A percentile compares a stretch with the other conserved stretches of the same genome.
Evolutionary conservation across 2,113 vertebrate genomes (phyloP).

Genomic region (Cyprichromis sp.): DNA sequence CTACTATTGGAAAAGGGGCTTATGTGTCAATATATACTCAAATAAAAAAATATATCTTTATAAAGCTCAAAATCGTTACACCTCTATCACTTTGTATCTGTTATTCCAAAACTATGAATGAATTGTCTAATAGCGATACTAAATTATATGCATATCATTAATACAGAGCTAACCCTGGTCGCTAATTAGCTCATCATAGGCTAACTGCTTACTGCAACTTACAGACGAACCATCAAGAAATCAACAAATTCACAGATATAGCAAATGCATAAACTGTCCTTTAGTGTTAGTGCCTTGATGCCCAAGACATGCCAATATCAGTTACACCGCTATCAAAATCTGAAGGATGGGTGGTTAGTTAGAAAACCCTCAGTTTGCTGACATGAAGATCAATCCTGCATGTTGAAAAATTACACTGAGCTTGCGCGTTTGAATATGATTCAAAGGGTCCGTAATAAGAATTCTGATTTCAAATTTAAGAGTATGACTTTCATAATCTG

Average conservation of each 20-base stretch:
- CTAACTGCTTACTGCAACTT: background rate
- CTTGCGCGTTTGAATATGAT: background rate
- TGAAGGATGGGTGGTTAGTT: background rate
- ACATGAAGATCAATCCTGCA: background rate
- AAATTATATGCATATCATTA: background rate
- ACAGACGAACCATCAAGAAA: background rate
- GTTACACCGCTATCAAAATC: background rate
- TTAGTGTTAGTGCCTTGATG: background rate
- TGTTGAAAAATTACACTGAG: background rate
- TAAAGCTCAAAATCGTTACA: background rate
- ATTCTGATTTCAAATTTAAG: background rate
- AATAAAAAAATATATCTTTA: background rate
- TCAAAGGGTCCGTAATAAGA: background rate
- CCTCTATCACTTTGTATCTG: background rate
- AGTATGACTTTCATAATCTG: background rate
- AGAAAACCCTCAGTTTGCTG: background rate
- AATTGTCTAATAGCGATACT: background rate
- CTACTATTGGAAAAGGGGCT: background rate
- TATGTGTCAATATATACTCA: background rate
- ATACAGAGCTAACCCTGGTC: background rate
- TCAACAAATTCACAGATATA: background rate
- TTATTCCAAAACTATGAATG: background rate
- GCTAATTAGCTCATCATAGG: background rate
- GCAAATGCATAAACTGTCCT: background rate
- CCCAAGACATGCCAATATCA: background rate